Base-by-base conservation (phyloP, 2,888 invertebrate genomes). In the Spisula solida region DNA sequence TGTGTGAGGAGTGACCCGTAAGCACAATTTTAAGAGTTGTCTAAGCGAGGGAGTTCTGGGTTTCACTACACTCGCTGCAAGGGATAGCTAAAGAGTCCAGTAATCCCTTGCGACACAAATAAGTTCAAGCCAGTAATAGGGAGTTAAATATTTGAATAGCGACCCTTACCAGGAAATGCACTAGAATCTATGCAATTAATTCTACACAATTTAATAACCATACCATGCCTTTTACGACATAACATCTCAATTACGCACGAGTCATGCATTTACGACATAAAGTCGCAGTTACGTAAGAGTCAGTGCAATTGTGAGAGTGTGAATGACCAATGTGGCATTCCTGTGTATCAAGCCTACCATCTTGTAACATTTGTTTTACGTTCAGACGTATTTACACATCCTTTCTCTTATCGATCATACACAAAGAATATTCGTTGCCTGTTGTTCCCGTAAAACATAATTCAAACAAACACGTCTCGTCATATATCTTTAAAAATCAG, bases 401-500 rank as follows among this genome's bases (percentile, higher is more conserved):
- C 25, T 25, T 25, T 66, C 25, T 66, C 6, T 25, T 25, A 66
- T 66, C 25, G 60, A 66, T 66, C 25, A n/a, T 25, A 25, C 60
- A n/a, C 25, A 2, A 12, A n/a, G 60, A n/a, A 66, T 5, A 66
- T 25, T 75, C 14, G 29, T 29, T 29, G 25, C 25, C 25, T 70
- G 75, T 25, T 31, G 75, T 34, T 20, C 12, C 16, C 34, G 34
- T 75, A 75, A 75, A 31, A 34, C 16, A 16, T 31, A 5, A 1
- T 31, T 75, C 12, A 6, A 34, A 34, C n/a, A 2, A 66, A 8
- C 20, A 6, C 25, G 25, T 66, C 1, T 66, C 10, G n/a, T 25
- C 60, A 25, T 66, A 66, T 66, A 66, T 66, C 60, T 66, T 66
- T 66, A n/a, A 66, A 75, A 31, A 75, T 75, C 75, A 75, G 5